phyloP scores from a whole-genome alignment of 1,140 invertebrate genomes.

The Heliconius melpomene region DNA sequence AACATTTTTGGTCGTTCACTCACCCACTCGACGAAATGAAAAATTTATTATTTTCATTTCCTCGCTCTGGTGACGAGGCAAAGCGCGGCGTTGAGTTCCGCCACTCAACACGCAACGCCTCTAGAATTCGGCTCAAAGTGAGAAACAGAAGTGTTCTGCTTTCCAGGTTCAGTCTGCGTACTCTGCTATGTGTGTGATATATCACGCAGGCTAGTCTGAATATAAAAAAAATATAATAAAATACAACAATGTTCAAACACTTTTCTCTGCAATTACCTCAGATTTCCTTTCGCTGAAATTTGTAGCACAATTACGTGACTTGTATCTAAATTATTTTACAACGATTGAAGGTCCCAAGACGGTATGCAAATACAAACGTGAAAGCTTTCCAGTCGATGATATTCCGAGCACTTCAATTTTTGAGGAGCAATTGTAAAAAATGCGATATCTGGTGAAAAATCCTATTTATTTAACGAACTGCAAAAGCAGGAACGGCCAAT shows the following conservation, averaged over 20 bases:
- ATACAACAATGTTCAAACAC: conserved; percentile 23
- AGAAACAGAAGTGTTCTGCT: no score
- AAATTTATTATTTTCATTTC: no score
- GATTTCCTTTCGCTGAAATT: conserved; percentile 16
- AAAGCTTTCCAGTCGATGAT: conserved; percentile 20
- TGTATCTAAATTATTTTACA: conserved; percentile 31
- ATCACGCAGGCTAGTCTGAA: no score
- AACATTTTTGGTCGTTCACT: no score
- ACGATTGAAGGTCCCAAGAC: conserved; percentile 16
- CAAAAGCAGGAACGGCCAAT: conserved; percentile 45
- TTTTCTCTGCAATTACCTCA: conserved; percentile 24
- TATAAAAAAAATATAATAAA: background rate
- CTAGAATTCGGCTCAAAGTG: no score
- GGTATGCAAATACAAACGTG: conserved; percentile 17
- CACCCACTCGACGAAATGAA: no score
- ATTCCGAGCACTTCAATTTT: conserved; percentile 34
- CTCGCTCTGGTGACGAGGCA: no score
- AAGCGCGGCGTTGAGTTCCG: no score
- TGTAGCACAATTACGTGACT: conserved; percentile 33
- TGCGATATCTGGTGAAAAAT: conserved; percentile 41
- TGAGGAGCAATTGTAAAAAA: conserved; percentile 39
- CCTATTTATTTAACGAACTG: conserved; percentile 46
- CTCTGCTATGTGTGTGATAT: no score
- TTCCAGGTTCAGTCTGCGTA: no score
- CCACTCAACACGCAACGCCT: no score